phyloP scores from a whole-genome alignment of 1,140 invertebrate genomes.

The Gryllus bimaculatus region DNA sequence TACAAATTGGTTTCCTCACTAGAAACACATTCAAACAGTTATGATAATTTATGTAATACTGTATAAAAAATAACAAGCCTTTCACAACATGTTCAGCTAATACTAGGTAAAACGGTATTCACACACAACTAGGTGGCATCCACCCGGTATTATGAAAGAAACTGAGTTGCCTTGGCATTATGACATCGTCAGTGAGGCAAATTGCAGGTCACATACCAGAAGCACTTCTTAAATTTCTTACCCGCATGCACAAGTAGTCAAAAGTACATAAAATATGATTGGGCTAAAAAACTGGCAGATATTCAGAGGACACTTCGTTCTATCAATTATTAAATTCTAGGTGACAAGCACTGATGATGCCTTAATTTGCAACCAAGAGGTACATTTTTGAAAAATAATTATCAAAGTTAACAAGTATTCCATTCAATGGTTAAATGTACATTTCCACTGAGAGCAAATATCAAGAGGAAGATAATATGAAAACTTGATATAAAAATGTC shows the following conservation, averaged over 20 bases:
- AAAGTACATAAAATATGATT: slow-evolving; percentile 1
- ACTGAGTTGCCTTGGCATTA: background rate
- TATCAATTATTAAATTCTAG: background rate
- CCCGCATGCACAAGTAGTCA: slow-evolving; percentile 2
- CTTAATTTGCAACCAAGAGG: slow-evolving; percentile 1
- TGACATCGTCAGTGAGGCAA: background rate
- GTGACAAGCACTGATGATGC: slow-evolving; percentile 3
- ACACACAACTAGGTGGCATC: background rate
- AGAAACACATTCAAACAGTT: slow-evolving; percentile 5
- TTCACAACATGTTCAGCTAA: slow-evolving; percentile 4
- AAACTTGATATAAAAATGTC: slow-evolving; percentile 2
- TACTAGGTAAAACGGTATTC: slow-evolving; percentile 1
- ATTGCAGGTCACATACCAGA: background rate
- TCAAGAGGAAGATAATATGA: background rate
- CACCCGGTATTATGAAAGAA: background rate
- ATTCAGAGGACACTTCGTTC: background rate
- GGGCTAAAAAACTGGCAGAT: slow-evolving; percentile 3
- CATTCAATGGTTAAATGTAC: background rate
- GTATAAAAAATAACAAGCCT: slow-evolving; percentile 5
- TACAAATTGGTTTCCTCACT: slow-evolving; percentile 1
- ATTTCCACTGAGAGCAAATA: slow-evolving; percentile 4
- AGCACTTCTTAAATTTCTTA: background rate
- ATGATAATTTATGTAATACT: background rate
- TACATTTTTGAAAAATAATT: slow-evolving; percentile 2
- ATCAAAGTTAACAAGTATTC: slow-evolving; percentile 5